Percentiles rank a stretch among this genome's conserved stretches.
These are phyloP conservation scores for Plebejus anna DNA, from an alignment of 2,888 invertebrate species.

Conservation along the genomic window DNA sequence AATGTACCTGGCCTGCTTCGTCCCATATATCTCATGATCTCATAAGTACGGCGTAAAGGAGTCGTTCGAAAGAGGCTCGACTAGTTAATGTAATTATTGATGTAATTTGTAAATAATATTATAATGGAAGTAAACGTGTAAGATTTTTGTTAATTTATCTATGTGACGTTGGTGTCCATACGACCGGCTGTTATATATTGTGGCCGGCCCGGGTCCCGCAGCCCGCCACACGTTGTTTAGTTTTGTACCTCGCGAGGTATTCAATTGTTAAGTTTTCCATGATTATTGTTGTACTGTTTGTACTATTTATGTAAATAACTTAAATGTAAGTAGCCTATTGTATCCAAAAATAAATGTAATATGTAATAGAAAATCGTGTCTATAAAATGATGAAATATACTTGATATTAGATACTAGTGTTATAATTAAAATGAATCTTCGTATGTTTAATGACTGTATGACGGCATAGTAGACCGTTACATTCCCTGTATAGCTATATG, in stretches of 20 bases:
- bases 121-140: slow-evolving; percentile 16
- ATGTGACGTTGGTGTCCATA: not conserved
- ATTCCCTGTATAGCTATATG: slow-evolving; percentile 51
- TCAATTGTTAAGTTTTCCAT: slow-evolving; percentile 70
- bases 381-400: slow-evolving; percentile 50
- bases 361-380: slow-evolving; percentile 56
- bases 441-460: slow-evolving; percentile 44
- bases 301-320: slow-evolving; percentile 75
- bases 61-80: slow-evolving; percentile 23
- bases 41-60: slow-evolving; percentile 37
- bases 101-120: slow-evolving; percentile 31
- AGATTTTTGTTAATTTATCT: slow-evolving; percentile 13
- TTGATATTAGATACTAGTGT: slow-evolving; percentile 66
- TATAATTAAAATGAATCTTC: slow-evolving; percentile 44
- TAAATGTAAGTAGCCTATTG: slow-evolving; percentile 59
- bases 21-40: slow-evolving; percentile 36
- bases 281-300: slow-evolving; percentile 72
- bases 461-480: slow-evolving; percentile 56
- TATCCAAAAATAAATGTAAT: slow-evolving; percentile 50
- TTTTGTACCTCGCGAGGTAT: slow-evolving; percentile 64
- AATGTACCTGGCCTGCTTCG: not conserved
- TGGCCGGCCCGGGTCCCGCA: slow-evolving; percentile 47
- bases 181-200: slow-evolving; percentile 38
- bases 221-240: slow-evolving; percentile 59
- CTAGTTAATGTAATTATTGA: slow-evolving; percentile 10